A percentile compares a stretch with the other conserved stretches of the same genome.
Conservation (phyloP, 1,140 invertebrate species). For the Trichoplusia ni region DNA sequence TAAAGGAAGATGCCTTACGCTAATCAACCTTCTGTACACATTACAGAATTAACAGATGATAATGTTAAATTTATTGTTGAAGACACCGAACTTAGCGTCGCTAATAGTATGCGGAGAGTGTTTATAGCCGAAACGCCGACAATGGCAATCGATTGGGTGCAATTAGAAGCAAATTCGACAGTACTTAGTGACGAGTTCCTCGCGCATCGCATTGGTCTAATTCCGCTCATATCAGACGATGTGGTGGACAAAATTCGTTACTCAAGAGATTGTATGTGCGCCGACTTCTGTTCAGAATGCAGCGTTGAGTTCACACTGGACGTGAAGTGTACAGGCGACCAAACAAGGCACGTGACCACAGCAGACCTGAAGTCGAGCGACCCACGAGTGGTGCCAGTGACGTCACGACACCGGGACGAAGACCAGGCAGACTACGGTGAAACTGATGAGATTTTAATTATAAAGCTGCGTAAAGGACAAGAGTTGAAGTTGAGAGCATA, state of each 20-base stretch:
- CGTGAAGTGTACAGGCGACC: slow-evolving; percentile 96
- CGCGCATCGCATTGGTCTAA: slow-evolving; percentile 97
- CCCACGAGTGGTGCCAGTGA: slow-evolving; percentile 94
- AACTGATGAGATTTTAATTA: slow-evolving; percentile 97
- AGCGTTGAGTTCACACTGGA: slow-evolving; percentile 96
- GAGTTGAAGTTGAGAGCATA: slow-evolving; percentile 97
- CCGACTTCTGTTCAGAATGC: slow-evolving; percentile 98
- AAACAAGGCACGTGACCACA: slow-evolving; percentile 97
- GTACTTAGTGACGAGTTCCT: slow-evolving; percentile 99
- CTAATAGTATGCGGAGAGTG: slow-evolving; percentile 97
- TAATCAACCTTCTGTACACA: slow-evolving; percentile 97
- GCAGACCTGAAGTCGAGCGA: slow-evolving; percentile 97
- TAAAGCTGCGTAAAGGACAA: slow-evolving; percentile 98
- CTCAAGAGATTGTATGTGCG: slow-evolving; percentile 95
- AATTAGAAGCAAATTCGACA: slow-evolving; percentile 98
- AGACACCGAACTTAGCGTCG: slow-evolving; percentile 99
- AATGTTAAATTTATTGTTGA: slow-evolving; percentile 99
- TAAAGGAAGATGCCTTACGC: slow-evolving; percentile 94
- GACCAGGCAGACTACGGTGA: slow-evolving; percentile 96
- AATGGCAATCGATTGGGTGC: slow-evolving; percentile 99
- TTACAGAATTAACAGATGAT: slow-evolving; percentile 96
- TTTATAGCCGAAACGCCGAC: slow-evolving; percentile 99
- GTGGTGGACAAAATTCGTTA: slow-evolving; percentile 83
- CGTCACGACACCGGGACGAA: slow-evolving; percentile 94
- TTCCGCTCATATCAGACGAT: slow-evolving; percentile 98